Conservation (phyloP, 2,113 vertebrate genomes). For the Dasyornis broadbenti region DNA sequence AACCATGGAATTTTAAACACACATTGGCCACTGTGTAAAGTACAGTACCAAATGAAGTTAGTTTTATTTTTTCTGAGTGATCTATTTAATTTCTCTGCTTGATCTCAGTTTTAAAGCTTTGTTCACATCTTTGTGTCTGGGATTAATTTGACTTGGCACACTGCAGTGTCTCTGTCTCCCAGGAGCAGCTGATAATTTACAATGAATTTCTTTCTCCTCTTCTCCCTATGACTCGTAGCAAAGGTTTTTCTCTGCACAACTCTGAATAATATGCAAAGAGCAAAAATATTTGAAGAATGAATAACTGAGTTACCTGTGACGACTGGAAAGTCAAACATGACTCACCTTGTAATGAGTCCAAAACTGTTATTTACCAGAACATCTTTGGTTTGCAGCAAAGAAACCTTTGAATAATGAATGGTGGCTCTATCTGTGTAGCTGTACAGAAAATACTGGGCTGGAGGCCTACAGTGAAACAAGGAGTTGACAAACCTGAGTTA, state of each 20-base stretch:
- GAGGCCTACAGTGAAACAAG: neutral
- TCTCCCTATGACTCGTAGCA: neutral
- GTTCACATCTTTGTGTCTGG: slow-evolving; percentile 45
- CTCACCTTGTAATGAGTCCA: neutral
- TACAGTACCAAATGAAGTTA: neutral
- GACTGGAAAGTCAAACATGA: neutral
- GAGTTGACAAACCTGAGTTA: neutral
- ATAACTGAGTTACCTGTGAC: neutral
- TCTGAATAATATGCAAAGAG: neutral
- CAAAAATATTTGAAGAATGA: neutral
- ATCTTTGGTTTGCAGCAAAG: neutral
- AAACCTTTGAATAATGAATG: neutral
- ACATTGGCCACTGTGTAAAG: neutral
- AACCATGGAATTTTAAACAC: neutral
- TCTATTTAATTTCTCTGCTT: slow-evolving; percentile 29
- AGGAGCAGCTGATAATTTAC: slow-evolving; percentile 54
- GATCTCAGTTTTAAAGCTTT: neutral
- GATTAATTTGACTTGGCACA: slow-evolving; percentile 54
- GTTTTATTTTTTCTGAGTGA: neutral
- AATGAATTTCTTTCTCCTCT: slow-evolving; percentile 3
- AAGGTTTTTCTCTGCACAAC: neutral
- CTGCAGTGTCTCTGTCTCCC: slow-evolving; percentile 19
- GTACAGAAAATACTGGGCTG: neutral
- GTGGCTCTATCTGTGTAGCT: neutral
- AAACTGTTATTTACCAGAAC: neutral